Evolutionary conservation across 2,113 vertebrate genomes (phyloP).

Genomic region (Cololabis saira): DNA sequence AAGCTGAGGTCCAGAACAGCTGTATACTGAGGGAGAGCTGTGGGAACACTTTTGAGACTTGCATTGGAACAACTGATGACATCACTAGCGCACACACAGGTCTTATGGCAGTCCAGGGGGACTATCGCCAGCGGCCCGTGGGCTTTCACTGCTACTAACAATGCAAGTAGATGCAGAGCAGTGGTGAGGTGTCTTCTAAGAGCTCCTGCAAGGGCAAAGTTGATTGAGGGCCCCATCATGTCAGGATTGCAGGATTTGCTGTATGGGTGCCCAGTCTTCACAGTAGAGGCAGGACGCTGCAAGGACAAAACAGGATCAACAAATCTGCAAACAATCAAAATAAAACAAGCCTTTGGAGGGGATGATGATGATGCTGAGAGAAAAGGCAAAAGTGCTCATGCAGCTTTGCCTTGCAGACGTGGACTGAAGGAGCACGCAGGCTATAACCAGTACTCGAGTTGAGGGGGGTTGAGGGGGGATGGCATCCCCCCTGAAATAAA

Average conservation of each 20-base stretch:
- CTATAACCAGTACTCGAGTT: neutral
- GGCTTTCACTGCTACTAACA: constrained; percentile 16
- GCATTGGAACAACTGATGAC: constrained; percentile 92
- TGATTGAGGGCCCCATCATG: constrained; percentile 47
- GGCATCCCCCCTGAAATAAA: too few species aligned
- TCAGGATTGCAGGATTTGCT: constrained; percentile 8
- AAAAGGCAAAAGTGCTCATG: neutral
- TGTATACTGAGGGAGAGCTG: constrained; percentile 82
- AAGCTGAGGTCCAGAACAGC: constrained; percentile 92
- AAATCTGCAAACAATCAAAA: neutral
- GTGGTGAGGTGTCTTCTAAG: constrained; percentile 37
- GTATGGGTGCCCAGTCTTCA: constrained; percentile 10
- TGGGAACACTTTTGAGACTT: constrained; percentile 81
- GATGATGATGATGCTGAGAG: constrained; percentile 3
- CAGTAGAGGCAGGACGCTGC: constrained; percentile 42
- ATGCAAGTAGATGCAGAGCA: constrained; percentile 58
- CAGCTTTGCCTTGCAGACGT: constrained; percentile 1
- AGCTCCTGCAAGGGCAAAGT: neutral
- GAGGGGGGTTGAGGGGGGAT: too few species aligned
- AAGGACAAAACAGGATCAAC: constrained; percentile 28
- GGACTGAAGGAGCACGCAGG: constrained; percentile 31
- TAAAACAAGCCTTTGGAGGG: neutral
- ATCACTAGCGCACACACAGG: constrained; percentile 94
- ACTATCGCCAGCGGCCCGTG: constrained; percentile 36
- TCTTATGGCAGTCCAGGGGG: constrained; percentile 82